A percentile compares a stretch with the other conserved stretches of the same genome.
These are phyloP conservation scores for Morone chrysops DNA, from an alignment of 2,113 vertebrate species.

Conservation along the genomic window DNA sequence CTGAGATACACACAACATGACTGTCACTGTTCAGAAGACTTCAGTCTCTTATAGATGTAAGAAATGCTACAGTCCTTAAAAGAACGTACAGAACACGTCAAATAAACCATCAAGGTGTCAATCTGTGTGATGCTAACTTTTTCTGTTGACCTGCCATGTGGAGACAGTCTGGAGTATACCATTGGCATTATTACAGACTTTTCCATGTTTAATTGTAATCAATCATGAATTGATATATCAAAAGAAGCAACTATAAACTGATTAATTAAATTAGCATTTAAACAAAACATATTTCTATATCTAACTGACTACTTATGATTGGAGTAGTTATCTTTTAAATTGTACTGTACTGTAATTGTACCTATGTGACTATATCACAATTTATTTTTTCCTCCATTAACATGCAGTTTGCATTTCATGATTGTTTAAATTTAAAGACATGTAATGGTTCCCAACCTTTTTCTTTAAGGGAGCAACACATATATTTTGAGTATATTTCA, in stretches of 20 bases:
- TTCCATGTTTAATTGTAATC: background rate
- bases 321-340: too few relatives aligned
- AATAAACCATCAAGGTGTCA: conserved; percentile 1
- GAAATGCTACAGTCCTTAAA: background rate
- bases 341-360: background rate
- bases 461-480: too few relatives aligned
- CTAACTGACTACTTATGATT: too few relatives aligned
- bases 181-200: background rate
- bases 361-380: background rate
- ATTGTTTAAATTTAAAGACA: background rate
- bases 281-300: too few relatives aligned
- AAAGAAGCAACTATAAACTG: background rate
- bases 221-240: background rate
- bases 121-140: background rate
- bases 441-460: background rate
- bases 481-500: too few relatives aligned
- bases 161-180: background rate
- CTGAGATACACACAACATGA: background rate
- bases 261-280: too few relatives aligned
- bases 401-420: background rate
- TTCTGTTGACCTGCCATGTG: background rate
- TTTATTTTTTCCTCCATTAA: background rate
- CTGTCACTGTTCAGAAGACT: background rate
- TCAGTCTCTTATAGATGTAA: background rate
- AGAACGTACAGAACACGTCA: background rate